Conservation (phyloP, 2,888 invertebrate genomes). For the Axea sp. region DNA sequence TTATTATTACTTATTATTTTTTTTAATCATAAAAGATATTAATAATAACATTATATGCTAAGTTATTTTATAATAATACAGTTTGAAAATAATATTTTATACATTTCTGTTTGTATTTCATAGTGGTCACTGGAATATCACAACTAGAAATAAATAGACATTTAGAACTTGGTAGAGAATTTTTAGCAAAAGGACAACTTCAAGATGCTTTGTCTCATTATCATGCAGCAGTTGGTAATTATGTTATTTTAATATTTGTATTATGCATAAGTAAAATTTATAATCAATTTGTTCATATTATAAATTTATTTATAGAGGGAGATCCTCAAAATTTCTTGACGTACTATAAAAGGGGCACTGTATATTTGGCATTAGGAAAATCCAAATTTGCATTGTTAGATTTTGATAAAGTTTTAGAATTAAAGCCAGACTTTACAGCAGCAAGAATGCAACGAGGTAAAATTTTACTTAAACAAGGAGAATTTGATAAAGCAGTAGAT, state of each 20-base stretch:
- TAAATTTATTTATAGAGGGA: conserved; percentile 84
- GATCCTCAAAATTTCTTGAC: conserved; percentile 98
- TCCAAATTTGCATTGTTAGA: conserved; percentile 97
- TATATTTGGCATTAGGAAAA: conserved; percentile 96
- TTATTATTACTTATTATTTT: too few species aligned
- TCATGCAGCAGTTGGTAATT: conserved; percentile 95
- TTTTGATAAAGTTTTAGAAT: conserved; percentile 93
- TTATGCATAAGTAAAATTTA: not conserved
- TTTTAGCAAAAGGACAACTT: conserved; percentile 94
- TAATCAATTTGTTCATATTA: not conserved
- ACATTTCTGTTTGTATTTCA: too few species aligned
- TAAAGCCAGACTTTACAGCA: conserved; percentile 96
- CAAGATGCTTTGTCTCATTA: conserved; percentile 98
- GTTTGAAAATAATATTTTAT: too few species aligned
- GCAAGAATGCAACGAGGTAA: conserved; percentile 91
- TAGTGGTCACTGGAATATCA: conserved; percentile 51
- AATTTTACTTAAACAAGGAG: conserved; percentile 93
- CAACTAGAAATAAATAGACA: conserved; percentile 86
- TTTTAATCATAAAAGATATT: not conserved
- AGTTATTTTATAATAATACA: too few species aligned
- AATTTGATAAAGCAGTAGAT: conserved; percentile 88
- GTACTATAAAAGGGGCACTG: conserved; percentile 96
- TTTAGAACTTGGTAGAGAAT: conserved; percentile 94
- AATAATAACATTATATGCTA: too few species aligned
- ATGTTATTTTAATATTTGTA: conserved; percentile 11